These are phyloP conservation scores for Sprattus sprattus DNA, from an alignment of 2,113 vertebrate genomes.

Conservation along the genomic window DNA sequence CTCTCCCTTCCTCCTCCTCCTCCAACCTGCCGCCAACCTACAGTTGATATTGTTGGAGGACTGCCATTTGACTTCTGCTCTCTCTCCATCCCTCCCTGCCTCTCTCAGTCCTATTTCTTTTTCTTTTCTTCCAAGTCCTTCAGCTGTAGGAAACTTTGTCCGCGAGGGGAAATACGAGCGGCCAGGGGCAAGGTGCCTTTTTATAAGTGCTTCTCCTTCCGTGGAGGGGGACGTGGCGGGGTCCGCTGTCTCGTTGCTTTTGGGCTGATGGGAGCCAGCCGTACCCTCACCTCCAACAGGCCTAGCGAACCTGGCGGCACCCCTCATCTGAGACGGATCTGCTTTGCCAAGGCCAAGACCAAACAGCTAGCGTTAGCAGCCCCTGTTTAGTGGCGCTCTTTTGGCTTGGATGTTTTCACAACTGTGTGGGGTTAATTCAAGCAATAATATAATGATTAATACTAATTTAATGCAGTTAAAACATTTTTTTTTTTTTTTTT, in stretches of 20 bases:
- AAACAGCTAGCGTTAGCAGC: neutral
- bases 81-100: neutral
- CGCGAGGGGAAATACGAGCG: conserved; percentile 23
- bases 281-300: conserved; percentile 40
- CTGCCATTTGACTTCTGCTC: conserved; percentile 15
- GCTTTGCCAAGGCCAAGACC: neutral
- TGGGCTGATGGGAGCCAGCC: conserved; percentile 40
- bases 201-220: conserved; percentile 11
- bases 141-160: conserved; percentile 25
- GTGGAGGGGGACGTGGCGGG: neutral
- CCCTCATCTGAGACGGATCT: no score
- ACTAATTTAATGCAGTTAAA: neutral
- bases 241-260: neutral
- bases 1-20: neutral
- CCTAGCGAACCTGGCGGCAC: neutral
- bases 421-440: neutral
- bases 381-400: neutral
- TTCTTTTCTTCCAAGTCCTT: neutral
- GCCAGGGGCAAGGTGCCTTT: conserved; percentile 25
- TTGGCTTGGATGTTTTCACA: neutral
- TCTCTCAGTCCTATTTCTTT: neutral
- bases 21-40: neutral
- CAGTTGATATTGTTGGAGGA: conserved; percentile 25
- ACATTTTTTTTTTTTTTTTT: no score
- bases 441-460: neutral